These are phyloP conservation scores for Cyphomyrus discorhynchus DNA, from an alignment of 2,113 vertebrate genomes.

Conservation along the genomic window DNA sequence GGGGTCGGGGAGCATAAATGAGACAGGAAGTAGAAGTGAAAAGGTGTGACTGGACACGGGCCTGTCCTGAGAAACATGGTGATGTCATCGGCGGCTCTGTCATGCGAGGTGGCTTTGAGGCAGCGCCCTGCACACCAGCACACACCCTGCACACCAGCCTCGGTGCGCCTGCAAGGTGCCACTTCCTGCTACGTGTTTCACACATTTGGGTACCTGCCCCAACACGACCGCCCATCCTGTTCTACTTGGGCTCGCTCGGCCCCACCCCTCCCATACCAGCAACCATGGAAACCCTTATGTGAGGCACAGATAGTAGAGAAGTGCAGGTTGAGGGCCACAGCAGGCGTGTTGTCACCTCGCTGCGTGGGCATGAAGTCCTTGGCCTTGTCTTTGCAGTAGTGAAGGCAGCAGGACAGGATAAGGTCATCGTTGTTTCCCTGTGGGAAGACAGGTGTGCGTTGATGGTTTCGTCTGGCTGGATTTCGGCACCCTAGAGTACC, in stretches of 20 bases:
- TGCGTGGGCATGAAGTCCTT: conserved; percentile 55
- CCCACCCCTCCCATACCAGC: neutral
- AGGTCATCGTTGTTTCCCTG: conserved; percentile 95
- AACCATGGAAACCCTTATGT: neutral
- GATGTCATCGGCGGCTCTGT: neutral
- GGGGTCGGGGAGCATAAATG: neutral
- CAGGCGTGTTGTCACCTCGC: conserved; percentile 1
- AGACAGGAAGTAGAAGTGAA: neutral
- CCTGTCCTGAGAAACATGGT: neutral
- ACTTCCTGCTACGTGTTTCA: conserved; percentile 48
- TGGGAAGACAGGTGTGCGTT: conserved; percentile 25
- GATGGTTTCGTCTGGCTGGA: neutral
- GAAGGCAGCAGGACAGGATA: conserved; percentile 76
- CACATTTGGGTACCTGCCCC: conserved; percentile 54
- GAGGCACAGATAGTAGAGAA: neutral
- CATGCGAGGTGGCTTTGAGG: neutral
- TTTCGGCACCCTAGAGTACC: neutral
- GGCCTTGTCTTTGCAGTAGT: conserved; percentile 96
- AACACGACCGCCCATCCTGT: conserved; percentile 58
- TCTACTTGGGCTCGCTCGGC: conserved; percentile 26
- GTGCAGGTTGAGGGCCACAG: neutral
- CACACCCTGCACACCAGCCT: neutral
- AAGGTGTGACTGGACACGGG: neutral
- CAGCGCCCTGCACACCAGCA: neutral
- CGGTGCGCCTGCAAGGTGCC: conserved; percentile 44